Evolutionary conservation across 2,113 vertebrate genomes (phyloP), one percentile per base, ranked within the genome.

Genomic region (Ceyx cyanopectus): DNA sequence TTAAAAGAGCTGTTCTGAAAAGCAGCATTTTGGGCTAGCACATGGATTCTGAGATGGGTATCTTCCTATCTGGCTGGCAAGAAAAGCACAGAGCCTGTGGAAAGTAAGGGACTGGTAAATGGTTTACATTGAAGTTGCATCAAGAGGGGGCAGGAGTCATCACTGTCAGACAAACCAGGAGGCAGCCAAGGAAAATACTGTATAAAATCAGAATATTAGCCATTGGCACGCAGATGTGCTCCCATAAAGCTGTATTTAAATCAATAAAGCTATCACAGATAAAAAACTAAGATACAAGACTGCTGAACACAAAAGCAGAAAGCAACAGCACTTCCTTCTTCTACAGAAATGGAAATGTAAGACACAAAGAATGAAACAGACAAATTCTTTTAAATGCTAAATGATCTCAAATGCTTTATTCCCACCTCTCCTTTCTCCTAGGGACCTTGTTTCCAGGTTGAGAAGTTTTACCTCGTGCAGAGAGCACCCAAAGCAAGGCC

Each of bases 1-100:
- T 81, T 17, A 81, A 85, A 78, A 93, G 56, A 80, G 34, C 21
- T 83, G 27, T 66, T 85, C 66, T 84, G 67, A 93, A 82, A 92
- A 89, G 3, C 89, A 87, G 68, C 32, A 57, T 74, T 92, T 90
- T 88, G 57, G 29, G 92, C 40, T 77, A 84, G 75, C 50, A 86
- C 73, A 41, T 22, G 57, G 50, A 48, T 56, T 85, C 3, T 45
- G 5, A 88, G 80, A 40, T 18, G 87, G 77, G 37, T 67, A 86
- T 21, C 27, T 37, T 89, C 68, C 29, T 80, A 74, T 37, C 54
- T 81, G 27, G 9, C 43, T 56, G 73, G n/a, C 18, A 85, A 81
- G 60, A 66, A 85, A 79, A 83, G 30, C 43, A 46, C 15, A 29
- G 22, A 48, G 30, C 74, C 88, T 92, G 85, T 63, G 27, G 66